phyloP scores from a whole-genome alignment of 64 coral and sea anemone species.

The Trachythela sp. region DNA sequence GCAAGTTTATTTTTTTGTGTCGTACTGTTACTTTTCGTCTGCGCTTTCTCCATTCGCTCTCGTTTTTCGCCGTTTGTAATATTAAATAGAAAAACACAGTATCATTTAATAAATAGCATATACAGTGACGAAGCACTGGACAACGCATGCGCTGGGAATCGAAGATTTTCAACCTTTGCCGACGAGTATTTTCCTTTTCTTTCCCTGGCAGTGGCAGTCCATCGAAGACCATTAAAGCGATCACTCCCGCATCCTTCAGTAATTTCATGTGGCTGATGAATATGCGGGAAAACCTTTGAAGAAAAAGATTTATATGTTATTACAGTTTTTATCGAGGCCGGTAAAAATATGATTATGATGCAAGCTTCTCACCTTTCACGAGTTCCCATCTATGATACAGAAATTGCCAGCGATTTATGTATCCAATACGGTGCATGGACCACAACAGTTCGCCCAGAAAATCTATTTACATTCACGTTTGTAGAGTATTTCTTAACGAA shows the following conservation, averaged over 20 bases:
- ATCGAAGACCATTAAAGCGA: constrained; percentile 43
- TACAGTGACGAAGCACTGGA: too few relatives aligned
- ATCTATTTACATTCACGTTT: neutral
- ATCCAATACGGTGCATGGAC: neutral
- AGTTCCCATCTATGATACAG: neutral
- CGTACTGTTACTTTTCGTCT: too few relatives aligned
- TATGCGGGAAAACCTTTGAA: neutral
- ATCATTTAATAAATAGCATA: too few relatives aligned
- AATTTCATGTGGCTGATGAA: neutral
- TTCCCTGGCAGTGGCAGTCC: constrained; percentile 39
- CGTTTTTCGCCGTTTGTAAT: too few relatives aligned
- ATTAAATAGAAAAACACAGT: too few relatives aligned
- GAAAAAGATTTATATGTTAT: too few relatives aligned
- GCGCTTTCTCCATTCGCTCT: too few relatives aligned
- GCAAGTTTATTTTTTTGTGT: too few relatives aligned
- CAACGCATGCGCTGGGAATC: too few relatives aligned
- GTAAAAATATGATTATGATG: neutral
- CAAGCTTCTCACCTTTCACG: neutral
- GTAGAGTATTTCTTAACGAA: neutral
- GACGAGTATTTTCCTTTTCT: constrained; percentile 20
- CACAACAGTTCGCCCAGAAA: neutral
- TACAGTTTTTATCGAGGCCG: too few relatives aligned
- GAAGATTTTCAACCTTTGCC: neutral
- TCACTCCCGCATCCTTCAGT: constrained; percentile 2
- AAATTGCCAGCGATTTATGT: neutral